Percentiles rank a stretch among this genome's conserved stretches.
phyloP scores from a whole-genome alignment of 2,888 invertebrate genomes.

The Antitype chi region DNA sequence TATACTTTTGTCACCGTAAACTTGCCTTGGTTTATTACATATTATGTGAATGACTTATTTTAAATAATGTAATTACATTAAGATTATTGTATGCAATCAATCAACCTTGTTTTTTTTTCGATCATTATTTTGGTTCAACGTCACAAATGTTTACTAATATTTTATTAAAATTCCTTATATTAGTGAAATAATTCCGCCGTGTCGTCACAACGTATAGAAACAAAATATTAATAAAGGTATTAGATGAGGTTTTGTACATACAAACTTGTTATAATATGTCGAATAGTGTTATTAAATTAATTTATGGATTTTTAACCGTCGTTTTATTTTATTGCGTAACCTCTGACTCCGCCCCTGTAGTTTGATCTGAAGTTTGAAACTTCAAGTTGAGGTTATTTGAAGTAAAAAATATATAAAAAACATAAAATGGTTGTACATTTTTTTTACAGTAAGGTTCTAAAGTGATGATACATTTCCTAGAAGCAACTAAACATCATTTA shows the following conservation, averaged over 20 bases:
- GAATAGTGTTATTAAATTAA: constrained; percentile 90
- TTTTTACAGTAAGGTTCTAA: too few relatives aligned
- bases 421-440: too few relatives aligned
- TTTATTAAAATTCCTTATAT: not conserved
- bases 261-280: constrained; percentile 88
- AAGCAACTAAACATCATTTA: too few relatives aligned
- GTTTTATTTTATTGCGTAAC: constrained; percentile 61
- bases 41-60: not conserved
- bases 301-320: constrained; percentile 86
- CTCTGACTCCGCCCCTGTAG: too few relatives aligned
- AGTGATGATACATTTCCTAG: too few relatives aligned
- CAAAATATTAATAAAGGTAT: constrained; percentile 69
- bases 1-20: not conserved
- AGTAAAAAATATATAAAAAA: too few relatives aligned
- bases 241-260: constrained; percentile 86
- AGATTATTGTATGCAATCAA: not conserved
- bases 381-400: too few relatives aligned
- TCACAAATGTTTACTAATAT: not conserved
- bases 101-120: not conserved
- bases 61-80: not conserved
- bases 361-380: too few relatives aligned
- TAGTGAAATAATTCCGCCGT: constrained; percentile 46
- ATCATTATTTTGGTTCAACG: not conserved
- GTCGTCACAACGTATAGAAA: constrained; percentile 63
- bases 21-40: not conserved